A percentile compares a stretch with the other conserved stretches of the same genome.
These are phyloP conservation scores for Pseudococcus longispinus DNA, from an alignment of 2,888 invertebrate genomes.

Conservation along the genomic window DNA sequence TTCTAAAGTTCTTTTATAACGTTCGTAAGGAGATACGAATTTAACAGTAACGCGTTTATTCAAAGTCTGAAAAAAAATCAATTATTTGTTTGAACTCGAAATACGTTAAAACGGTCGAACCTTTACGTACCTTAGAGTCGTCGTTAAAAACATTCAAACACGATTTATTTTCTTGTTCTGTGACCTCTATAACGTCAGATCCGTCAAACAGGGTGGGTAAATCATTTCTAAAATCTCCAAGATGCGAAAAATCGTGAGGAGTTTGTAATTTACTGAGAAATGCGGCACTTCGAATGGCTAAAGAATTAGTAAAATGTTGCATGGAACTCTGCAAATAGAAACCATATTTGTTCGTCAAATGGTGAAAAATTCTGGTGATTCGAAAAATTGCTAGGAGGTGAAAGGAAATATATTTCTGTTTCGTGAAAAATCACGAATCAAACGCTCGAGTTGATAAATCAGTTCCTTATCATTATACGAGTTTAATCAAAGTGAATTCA, in stretches of 20 bases:
- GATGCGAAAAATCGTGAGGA: slow-evolving; percentile 68
- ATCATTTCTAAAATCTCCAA: slow-evolving; percentile 67
- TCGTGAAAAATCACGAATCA: neutral
- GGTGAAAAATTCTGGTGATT: neutral
- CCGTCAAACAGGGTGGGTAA: slow-evolving; percentile 65
- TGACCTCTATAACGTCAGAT: slow-evolving; percentile 36
- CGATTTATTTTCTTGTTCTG: neutral
- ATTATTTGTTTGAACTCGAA: neutral
- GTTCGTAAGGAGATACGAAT: slow-evolving; percentile 55
- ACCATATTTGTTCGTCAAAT: neutral
- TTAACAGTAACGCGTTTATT: neutral
- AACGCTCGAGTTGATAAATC: neutral
- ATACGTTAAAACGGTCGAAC: neutral
- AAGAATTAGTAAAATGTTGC: slow-evolving; percentile 22
- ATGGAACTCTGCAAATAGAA: slow-evolving; percentile 32
- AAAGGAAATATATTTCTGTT: neutral
- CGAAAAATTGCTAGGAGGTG: neutral
- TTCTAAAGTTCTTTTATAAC: slow-evolving; percentile 45
- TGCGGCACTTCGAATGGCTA: neutral
- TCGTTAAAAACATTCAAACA: neutral
- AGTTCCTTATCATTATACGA: neutral
- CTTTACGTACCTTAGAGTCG: neutral
- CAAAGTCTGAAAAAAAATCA: neutral
- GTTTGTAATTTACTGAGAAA: slow-evolving; percentile 30
- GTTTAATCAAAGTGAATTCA: neutral